Evolutionary conservation across 2,113 vertebrate species (phyloP), one percentile per base, ranked within the genome.

Genomic region (Eretmochelys imbricata): DNA sequence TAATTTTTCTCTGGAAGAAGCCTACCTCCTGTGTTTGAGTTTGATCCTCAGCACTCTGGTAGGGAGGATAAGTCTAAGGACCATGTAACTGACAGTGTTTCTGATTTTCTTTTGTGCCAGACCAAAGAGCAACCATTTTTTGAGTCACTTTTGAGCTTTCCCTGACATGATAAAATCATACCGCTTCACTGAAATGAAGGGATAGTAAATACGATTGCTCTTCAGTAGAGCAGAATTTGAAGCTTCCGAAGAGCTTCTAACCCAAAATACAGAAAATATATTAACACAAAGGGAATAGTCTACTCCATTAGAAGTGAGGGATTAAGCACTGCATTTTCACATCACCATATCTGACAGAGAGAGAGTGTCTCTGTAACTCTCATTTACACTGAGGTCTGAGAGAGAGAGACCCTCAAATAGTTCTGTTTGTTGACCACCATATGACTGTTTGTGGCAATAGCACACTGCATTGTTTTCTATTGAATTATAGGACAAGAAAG

Each of bases 351-450:
- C 80, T 88, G 35, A 14, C 46, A 76, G 46, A 12, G 76, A 12
- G 76, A 0, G 72, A 5, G 24, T 6, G 62, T 85, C 22, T 87
- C 3, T 8, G 4, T 48, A 48, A 27, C 42, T 24, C 42, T 46
- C 75, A 78, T 46, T 48, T 78, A 29, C 11, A 48, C 12, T 78
- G 25, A 46, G 42, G n/a, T 38, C 9, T 38, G 75, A 88, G 87
- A 51, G 16, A 51, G 16, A 5, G 14, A 1, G 59, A n/a, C 85
- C 91, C 54, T 85, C 6, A 6, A 16, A 1, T 69, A 38, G n/a
- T 84, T 95, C 54, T 92, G 46, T 89, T 93, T 80, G 31, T 88
- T 76, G 78, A 78, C 93, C 75, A 46, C 83, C 78, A 84, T 46
- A 69, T 0, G 35, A 17, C 80, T 85, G 24, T 88, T 94, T 69